Percentiles rank a stretch among this genome's conserved stretches.
Conservation (phyloP, 2,888 invertebrate genomes). For the Drosophila fungiperda region DNA sequence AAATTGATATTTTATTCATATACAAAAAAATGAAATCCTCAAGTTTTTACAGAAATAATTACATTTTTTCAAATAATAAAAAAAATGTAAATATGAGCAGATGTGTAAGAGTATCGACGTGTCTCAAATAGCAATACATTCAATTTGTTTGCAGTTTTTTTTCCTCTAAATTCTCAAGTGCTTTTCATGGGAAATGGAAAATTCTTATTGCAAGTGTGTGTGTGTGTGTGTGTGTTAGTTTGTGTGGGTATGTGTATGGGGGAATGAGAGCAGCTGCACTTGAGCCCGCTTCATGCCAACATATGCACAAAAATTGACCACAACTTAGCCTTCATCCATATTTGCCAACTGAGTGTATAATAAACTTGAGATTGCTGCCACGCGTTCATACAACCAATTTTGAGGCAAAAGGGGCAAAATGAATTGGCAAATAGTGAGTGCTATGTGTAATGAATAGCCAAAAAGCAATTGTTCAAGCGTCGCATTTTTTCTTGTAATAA, state of each 20-base stretch:
- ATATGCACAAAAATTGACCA: constrained; percentile 75
- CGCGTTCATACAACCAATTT: constrained; percentile 23
- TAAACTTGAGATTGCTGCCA: constrained; percentile 26
- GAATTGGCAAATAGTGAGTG: constrained; percentile 19
- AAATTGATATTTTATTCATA: neutral
- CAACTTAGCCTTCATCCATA: constrained; percentile 28
- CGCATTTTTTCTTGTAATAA: constrained; percentile 6
- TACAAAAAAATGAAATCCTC: neutral
- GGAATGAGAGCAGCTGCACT: constrained; percentile 52
- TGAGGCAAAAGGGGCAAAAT: neutral
- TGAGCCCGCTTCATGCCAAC: constrained; percentile 66
- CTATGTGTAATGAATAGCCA: neutral
- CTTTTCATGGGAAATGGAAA: constrained; percentile 65
- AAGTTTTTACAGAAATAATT: neutral
- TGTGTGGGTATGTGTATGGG: constrained; percentile 32
- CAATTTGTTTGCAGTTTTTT: neutral
- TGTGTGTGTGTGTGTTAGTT: constrained; percentile 8
- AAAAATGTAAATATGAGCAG: neutral
- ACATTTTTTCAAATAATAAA: neutral
- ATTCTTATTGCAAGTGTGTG: constrained; percentile 36
- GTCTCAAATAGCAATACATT: neutral
- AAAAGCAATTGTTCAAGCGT: constrained; percentile 30
- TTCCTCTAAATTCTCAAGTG: constrained; percentile 48
- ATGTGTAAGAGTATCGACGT: neutral
- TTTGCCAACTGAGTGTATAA: constrained; percentile 13